Conservation (phyloP, 2,888 invertebrate genomes). For the Lepetodrilus schrolli region DNA sequence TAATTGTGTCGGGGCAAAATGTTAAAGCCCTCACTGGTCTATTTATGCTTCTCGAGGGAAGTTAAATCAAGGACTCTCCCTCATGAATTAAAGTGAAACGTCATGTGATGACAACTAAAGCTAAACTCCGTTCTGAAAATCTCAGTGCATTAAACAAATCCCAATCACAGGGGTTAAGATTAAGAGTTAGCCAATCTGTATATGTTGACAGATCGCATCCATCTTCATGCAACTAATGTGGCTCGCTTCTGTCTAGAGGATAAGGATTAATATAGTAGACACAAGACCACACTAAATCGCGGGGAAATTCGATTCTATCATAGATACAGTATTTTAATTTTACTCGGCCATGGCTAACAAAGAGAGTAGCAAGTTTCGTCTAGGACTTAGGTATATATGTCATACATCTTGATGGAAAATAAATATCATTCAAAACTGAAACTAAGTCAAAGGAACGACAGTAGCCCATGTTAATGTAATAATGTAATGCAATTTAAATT, state of each 20-base stretch:
- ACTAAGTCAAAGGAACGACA: neutral
- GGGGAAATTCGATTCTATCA: neutral
- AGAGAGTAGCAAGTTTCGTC: no score
- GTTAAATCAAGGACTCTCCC: constrained; percentile 2
- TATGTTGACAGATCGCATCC: constrained; percentile 3
- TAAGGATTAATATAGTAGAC: neutral
- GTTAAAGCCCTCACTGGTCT: neutral
- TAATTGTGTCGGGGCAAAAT: constrained; percentile 12
- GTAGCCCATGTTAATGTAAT: neutral
- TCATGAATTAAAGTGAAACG: neutral
- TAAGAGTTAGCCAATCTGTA: constrained; percentile 9
- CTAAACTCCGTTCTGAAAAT: constrained; percentile 9
- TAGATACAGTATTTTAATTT: neutral
- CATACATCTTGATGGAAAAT: no score
- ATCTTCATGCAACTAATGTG: neutral
- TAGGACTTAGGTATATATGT: no score
- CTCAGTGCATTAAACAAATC: constrained; percentile 16
- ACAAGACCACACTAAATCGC: neutral
- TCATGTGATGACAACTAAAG: neutral
- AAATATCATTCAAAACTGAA: no score
- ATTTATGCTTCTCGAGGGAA: neutral
- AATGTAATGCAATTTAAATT: neutral
- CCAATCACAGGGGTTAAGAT: constrained; percentile 11
- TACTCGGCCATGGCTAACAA: no score
- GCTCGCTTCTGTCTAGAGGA: neutral